Evolutionary conservation across 2,888 invertebrate species (phyloP), one percentile per base, ranked within the genome.

Genomic region (Drosophila multiciliata): DNA sequence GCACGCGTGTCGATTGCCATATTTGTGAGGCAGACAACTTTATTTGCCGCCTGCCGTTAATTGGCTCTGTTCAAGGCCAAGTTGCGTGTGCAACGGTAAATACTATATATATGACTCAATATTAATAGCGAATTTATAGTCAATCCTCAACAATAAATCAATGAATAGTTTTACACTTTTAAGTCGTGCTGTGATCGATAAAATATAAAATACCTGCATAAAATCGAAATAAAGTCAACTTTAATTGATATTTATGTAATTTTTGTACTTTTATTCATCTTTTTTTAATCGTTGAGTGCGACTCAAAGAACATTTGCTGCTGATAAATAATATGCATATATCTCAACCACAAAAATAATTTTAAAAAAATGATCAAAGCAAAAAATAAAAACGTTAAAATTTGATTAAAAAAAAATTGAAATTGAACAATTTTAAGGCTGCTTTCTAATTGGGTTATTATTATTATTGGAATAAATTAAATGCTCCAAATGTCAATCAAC

Each of bases 21-120:
- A 40, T 48, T 49, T 36, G 55, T 62, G 23, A 23, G 48, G 15
- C 60, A 54, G 61, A 32, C 65, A 65, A 50, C 64, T 72, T 72
- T 77, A 67, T 76, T 75, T 75, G 60, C 29, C 29, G 29, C 57
- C 33, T 55, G 71, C 55, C 64, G 29, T 60, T 64, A 52, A 73
- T 74, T 67, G 63, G 40, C 50, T 40, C 29, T 42, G 60, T 32
- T 45, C 80, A 78, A 79, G 78, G 80, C 65, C 66, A 54, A 20
- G 15, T 32, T 17, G 49, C 9, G 23, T 49, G 63, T 40, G 50
- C 61, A 75, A 78, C 76, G 62, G 75, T 64, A 69, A 54, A 54
- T 52, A 26, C 3, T 6, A 17, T 26, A 49, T 48, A 61, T 36
- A 15, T 71, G 63, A 76, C 53, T 64, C 71, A 75, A 29, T 15